Percentiles rank a stretch among this genome's conserved stretches.
These are phyloP conservation scores for Congeria kusceri DNA, from an alignment of 2,888 invertebrate species.

Conservation along the genomic window DNA sequence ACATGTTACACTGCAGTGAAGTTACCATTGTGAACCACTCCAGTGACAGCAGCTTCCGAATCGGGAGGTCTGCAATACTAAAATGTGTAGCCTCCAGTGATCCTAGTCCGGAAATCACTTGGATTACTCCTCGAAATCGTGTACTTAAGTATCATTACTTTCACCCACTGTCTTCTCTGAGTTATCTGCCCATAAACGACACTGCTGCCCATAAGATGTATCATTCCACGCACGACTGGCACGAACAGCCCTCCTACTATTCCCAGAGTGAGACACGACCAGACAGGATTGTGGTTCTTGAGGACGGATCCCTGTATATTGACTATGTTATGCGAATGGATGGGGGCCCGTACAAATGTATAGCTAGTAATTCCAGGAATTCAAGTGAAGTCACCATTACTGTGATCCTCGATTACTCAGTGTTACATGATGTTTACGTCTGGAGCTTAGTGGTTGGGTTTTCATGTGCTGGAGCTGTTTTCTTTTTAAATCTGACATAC, in stretches of 20 bases:
- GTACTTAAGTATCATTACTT: slow-evolving; percentile 71
- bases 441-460: slow-evolving; percentile 93
- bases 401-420: slow-evolving; percentile 91
- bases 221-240: slow-evolving; percentile 76
- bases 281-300: slow-evolving; percentile 89
- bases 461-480: slow-evolving; percentile 92
- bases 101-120: slow-evolving; percentile 92
- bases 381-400: slow-evolving; percentile 91
- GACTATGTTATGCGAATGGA: slow-evolving; percentile 89
- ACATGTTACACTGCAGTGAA: slow-evolving; percentile 52
- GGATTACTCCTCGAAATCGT: slow-evolving; percentile 87
- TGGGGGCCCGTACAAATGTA: slow-evolving; percentile 93
- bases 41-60: slow-evolving; percentile 73
- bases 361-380: slow-evolving; percentile 93
- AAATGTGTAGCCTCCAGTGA: slow-evolving; percentile 92
- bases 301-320: slow-evolving; percentile 93
- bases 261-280: slow-evolving; percentile 58
- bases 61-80: slow-evolving; percentile 88
- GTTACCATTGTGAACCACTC: slow-evolving; percentile 48
- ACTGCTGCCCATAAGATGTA: slow-evolving; percentile 43
- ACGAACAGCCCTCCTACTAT: slow-evolving; percentile 69
- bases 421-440: slow-evolving; percentile 93
- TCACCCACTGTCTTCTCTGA: slow-evolving; percentile 64
- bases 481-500: slow-evolving; percentile 92
- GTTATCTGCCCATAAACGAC: slow-evolving; percentile 61